A percentile compares a stretch with the other conserved stretches of the same genome.
Conservation (phyloP, 2,113 vertebrate genomes). For the Anarrhichthys ocellatus region DNA sequence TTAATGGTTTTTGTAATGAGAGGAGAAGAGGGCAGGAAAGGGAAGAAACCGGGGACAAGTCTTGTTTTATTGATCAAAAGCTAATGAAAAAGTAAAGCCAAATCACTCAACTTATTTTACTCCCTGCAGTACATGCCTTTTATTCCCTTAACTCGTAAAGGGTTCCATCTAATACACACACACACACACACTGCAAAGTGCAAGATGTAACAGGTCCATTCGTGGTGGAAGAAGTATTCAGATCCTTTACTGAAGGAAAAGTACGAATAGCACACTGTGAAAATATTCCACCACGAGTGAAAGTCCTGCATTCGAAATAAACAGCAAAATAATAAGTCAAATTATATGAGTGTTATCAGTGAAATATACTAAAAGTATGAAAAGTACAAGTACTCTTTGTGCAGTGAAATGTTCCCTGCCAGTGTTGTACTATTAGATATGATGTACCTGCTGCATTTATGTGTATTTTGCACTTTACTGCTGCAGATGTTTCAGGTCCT, state of each 20-base stretch:
- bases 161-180: background rate
- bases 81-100: conserved; percentile 32
- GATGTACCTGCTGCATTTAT: background rate
- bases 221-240: background rate
- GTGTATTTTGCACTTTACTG: background rate
- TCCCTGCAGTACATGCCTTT: background rate
- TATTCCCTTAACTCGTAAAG: background rate
- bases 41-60: conserved; percentile 11
- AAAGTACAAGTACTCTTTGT: background rate
- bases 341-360: background rate
- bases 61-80: conserved; percentile 49
- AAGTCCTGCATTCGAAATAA: background rate
- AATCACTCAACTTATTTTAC: conserved; percentile 9
- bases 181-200: background rate
- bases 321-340: too few species aligned
- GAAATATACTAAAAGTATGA: background rate
- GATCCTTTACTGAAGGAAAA: background rate
- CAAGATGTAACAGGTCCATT: background rate
- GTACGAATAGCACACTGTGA: background rate
- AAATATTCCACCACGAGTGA: background rate
- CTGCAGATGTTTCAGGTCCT: background rate
- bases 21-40: background rate
- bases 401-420: background rate
- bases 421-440: background rate
- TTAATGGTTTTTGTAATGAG: conserved; percentile 37